phyloP scores from a whole-genome alignment of 2,797 vertebrate genomes.

The Acipenser ruthenus region DNA sequence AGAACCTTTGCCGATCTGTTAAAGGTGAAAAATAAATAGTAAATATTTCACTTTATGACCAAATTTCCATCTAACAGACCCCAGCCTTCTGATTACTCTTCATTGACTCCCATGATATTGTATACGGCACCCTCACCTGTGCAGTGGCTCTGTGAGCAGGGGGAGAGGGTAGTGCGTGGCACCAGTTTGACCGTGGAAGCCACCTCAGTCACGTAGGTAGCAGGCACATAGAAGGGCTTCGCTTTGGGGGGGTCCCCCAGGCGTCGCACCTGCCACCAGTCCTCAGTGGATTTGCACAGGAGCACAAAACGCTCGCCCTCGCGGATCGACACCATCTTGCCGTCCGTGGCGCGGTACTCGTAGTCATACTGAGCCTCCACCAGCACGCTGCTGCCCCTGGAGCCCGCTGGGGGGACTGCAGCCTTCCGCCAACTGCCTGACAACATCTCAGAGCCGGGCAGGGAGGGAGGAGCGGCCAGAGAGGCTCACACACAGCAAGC shows the following conservation, averaged over 20 bases:
- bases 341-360: constrained; percentile 65
- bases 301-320: constrained; percentile 80
- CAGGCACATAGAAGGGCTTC: constrained; percentile 76
- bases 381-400: constrained; percentile 49
- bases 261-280: constrained; percentile 85
- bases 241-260: constrained; percentile 59
- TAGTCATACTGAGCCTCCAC: constrained; percentile 78
- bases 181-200: not conserved
- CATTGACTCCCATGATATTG: no score
- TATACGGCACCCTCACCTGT: constrained; percentile 20
- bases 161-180: constrained; percentile 21
- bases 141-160: constrained; percentile 20
- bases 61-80: no score
- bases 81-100: no score
- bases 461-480: constrained; percentile 1
- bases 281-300: constrained; percentile 72
- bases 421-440: constrained; percentile 63
- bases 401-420: constrained; percentile 37
- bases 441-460: constrained; percentile 61
- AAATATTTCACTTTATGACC: no score
- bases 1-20: no score
- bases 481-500: not conserved
- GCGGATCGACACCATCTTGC: constrained; percentile 65
- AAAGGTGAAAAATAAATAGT: no score
- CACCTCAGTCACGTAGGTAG: constrained; percentile 74